These are phyloP conservation scores for Diachrysia chrysitis DNA, from an alignment of 2,888 invertebrate genomes.

Conservation along the genomic window DNA sequence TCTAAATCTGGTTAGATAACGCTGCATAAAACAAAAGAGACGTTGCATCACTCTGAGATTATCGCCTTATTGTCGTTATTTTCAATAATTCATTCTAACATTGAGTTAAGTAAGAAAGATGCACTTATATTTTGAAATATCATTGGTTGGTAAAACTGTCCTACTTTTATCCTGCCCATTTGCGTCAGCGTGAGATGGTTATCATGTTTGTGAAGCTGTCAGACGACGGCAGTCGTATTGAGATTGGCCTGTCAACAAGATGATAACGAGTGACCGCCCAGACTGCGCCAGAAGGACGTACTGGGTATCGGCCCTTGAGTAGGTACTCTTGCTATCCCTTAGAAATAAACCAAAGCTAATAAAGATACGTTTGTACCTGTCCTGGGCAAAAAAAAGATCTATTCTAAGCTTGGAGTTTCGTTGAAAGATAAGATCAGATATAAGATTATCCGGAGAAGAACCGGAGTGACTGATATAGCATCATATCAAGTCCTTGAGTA, in stretches of 20 bases:
- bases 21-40: background rate
- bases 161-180: background rate
- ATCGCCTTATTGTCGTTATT: background rate
- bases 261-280: background rate
- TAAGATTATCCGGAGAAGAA: too few species aligned
- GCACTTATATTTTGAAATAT: background rate
- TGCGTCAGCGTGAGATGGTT: background rate
- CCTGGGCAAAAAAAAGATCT: too few species aligned
- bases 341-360: too few species aligned
- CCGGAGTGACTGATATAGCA: too few species aligned
- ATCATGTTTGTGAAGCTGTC: background rate
- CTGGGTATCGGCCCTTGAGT: too few species aligned
- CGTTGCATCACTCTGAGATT: background rate
- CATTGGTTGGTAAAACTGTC: background rate
- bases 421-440: too few species aligned
- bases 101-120: background rate
- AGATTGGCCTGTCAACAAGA: background rate
- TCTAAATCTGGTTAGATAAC: conserved; percentile 1
- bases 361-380: too few species aligned
- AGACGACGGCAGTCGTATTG: background rate
- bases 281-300: background rate
- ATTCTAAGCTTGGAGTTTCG: too few species aligned
- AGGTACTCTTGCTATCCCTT: too few species aligned
- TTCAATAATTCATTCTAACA: background rate
- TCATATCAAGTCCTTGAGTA: too few species aligned